Percentiles rank a stretch among this genome's conserved stretches.
phyloP scores from a whole-genome alignment of 2,113 vertebrate species.

The Talpa occidentalis region DNA sequence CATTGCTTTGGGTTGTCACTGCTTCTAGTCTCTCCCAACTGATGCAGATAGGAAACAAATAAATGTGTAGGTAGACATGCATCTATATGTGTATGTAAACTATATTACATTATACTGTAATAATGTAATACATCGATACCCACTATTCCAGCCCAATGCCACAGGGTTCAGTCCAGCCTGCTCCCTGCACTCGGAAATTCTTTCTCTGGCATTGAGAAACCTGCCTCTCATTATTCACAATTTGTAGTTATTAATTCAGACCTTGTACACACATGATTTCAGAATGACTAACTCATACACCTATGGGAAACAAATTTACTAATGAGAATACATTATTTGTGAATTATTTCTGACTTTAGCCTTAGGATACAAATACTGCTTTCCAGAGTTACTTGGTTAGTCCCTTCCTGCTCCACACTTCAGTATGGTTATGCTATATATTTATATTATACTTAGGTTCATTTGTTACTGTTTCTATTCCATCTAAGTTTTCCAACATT shows the following conservation, averaged over 20 bases:
- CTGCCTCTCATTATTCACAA: not conserved
- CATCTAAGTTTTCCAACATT: not conserved
- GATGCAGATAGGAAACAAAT: slow-evolving; percentile 1
- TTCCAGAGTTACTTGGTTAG: not conserved
- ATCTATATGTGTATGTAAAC: not conserved
- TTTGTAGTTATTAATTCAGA: not conserved
- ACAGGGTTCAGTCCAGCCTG: not conserved
- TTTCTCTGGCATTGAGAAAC: slow-evolving; percentile 1
- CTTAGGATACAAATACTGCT: not conserved
- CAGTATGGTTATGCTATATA: not conserved
- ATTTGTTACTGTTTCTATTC: not conserved
- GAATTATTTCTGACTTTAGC: not conserved
- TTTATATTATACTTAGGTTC: not conserved
- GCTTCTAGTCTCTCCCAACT: not conserved
- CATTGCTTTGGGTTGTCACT: not conserved
- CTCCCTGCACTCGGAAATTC: not conserved
- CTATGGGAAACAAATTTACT: slow-evolving; percentile 11
- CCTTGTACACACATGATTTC: not conserved
- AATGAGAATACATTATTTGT: not conserved
- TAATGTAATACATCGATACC: not conserved
- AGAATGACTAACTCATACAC: not conserved
- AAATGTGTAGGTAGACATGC: not conserved
- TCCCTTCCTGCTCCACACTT: not conserved
- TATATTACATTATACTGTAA: not conserved
- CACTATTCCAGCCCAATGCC: not conserved